Evolutionary conservation across 2,113 vertebrate species (phyloP), one percentile per base, ranked within the genome.

Genomic region (Dipodomys stephensi): DNA sequence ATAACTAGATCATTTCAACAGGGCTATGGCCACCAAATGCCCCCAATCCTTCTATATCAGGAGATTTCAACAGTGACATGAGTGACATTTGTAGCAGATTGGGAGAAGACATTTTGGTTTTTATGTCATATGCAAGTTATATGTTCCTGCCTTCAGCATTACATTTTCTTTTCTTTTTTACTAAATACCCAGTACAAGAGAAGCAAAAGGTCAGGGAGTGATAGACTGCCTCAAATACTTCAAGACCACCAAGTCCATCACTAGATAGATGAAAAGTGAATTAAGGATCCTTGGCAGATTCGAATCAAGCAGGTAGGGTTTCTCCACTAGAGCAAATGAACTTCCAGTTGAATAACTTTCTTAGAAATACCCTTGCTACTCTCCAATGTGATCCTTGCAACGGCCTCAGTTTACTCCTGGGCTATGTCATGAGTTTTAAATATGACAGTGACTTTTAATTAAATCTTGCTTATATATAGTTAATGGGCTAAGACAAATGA

Each of bases 401-500:
- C 44, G 82, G 30, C 19, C 80, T 23, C 39, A 93, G 64, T 23
- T 80, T 94, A 92, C 97, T 96, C 35, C 60, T 95, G 78, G 64
- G 95, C 18, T 92, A 83, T 94, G 93, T 91, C 94, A n/a, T 89
- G 81, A 96, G 96, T 97, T 97, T 96, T 91, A 96, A 96, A 53
- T 83, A 73, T 92, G 88, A 96, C 74, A 92, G 71, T 94, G 74
- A 83, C 92, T 96, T 97, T 97, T 98, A 97, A 97, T 97, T 96
- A 97, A 96, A 96, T 90, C 78, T 96, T 97, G 91, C 96, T 97
- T 97, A 97, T 95, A 97, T 92, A 77, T 83, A 94, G 93, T 88
- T 97, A 97, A 97, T 97, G 93, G 90, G 53, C 94, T 97, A 97
- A 96, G 71, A 97, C 97, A 97, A 97, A 97, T 85, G 93, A 92